Evolutionary conservation across 2,888 invertebrate species (phyloP), one percentile per base, ranked within the genome.

Genomic region (Coronaproctus castanopsis): DNA sequence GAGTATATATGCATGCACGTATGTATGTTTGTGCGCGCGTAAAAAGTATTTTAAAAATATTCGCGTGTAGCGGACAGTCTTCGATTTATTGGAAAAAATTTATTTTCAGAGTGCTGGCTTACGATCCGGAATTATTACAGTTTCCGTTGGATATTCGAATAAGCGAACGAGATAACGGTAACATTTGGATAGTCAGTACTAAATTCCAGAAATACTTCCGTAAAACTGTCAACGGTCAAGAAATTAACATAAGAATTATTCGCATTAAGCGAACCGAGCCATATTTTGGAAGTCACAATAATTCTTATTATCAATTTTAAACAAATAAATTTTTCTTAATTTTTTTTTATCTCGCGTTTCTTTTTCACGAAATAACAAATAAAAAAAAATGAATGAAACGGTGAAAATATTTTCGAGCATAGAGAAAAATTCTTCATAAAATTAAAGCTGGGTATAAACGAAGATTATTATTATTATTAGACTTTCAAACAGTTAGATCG

Each of bases 131-230:
- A 65, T 75, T 78, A 61, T 73, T 88, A 23, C 88, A 88, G 71
- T 88, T 88, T 71, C 79, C 81, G 22, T 83, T 87, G 0, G 88
- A 88, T 66, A 77, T 88, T 59, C 73, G 81, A 63, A 80, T 80
- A 74, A 77, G 78, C 0, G 78, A 77, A 61, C 75, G 78, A 1
- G 87, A 87, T 71, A 78, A 79, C 49, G 81, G 80, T 5, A 78
- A 79, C 56, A 69, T 87, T n/a, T 89, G 86, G 82, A 74, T 78
- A 2, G 72, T 88, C 48, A 79, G 84, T 1, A 81, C 85, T 0
- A 78, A 83, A 61, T 86, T 88, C 75, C 88, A 89, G 67, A 83
- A 83, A 66, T 87, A 81, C 76, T 87, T 86, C 76, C 74, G 79
- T 61, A 79, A 80, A 66, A 77, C 80, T 49, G 76, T 84, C 18